phyloP scores from a whole-genome alignment of 2,888 invertebrate species.

The Leptopilina drosophilae region DNA sequence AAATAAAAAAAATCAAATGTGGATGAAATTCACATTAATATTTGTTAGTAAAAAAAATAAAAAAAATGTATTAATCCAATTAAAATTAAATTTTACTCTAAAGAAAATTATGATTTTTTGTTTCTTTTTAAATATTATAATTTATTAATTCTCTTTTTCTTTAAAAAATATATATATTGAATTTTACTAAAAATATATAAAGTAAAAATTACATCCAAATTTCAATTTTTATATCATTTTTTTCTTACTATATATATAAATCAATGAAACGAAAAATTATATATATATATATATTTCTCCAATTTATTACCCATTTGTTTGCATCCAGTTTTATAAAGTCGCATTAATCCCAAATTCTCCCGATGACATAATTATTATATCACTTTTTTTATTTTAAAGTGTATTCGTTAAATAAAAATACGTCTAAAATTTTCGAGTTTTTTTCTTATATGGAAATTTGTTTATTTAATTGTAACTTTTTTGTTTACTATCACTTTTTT shows the following conservation, averaged over 20 bases:
- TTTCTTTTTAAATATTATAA: too few relatives aligned
- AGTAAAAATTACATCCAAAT: too few relatives aligned
- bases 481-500: neutral
- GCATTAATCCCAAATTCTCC: constrained; percentile 36
- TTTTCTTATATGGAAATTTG: neutral
- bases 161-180: too few relatives aligned
- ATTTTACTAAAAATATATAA: too few relatives aligned
- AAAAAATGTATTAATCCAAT: too few relatives aligned
- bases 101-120: too few relatives aligned
- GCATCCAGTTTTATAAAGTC: constrained; percentile 57
- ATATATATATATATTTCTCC: constrained; percentile 66
- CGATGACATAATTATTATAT: neutral
- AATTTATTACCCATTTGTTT: constrained; percentile 69
- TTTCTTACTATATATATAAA: neutral
- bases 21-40: too few relatives aligned
- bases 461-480: neutral
- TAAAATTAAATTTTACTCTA: too few relatives aligned
- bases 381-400: constrained; percentile 10
- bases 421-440: neutral
- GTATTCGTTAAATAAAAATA: constrained; percentile 20
- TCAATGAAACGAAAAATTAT: constrained; percentile 48
- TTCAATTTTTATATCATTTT: neutral
- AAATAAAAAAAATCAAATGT: too few relatives aligned
- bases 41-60: too few relatives aligned
- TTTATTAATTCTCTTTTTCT: too few relatives aligned